These are phyloP conservation scores for Diadophis punctatus DNA, from an alignment of 2,113 vertebrate species.

Conservation along the genomic window DNA sequence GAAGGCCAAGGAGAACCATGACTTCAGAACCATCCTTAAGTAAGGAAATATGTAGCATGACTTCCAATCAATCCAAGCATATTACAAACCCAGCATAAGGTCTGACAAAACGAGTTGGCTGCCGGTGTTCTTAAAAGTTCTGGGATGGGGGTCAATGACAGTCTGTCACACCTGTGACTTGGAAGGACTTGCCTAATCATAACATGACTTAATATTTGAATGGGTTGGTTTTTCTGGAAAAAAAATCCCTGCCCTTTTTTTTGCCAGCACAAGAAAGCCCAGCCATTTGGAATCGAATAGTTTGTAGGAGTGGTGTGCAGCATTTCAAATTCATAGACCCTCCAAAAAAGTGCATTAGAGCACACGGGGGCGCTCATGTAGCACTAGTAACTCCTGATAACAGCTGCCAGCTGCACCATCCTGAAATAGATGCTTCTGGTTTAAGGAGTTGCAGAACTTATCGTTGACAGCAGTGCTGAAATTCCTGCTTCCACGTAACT, in stretches of 20 bases:
- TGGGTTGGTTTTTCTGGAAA: neutral
- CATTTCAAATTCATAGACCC: neutral
- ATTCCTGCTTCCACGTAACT: neutral
- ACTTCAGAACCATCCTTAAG: neutral
- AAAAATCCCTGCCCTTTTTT: neutral
- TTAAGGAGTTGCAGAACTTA: neutral
- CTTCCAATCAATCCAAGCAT: neutral
- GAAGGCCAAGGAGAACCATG: neutral
- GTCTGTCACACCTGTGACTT: neutral
- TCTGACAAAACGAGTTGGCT: neutral
- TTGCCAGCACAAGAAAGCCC: neutral
- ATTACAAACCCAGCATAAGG: neutral
- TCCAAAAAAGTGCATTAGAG: neutral
- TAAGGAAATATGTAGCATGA: neutral
- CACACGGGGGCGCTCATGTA: neutral
- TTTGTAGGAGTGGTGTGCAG: neutral
- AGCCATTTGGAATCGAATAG: neutral
- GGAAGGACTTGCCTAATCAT: neutral
- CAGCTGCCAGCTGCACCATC: neutral
- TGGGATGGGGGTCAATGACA: neutral
- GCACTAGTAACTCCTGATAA: neutral
- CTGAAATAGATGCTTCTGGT: neutral
- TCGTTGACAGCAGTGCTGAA: neutral
- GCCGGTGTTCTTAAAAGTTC: neutral
- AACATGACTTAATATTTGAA: neutral